Percentiles rank a stretch among this genome's conserved stretches.
phyloP scores from a whole-genome alignment of 2,888 invertebrate species.

The Thereva unica region DNA sequence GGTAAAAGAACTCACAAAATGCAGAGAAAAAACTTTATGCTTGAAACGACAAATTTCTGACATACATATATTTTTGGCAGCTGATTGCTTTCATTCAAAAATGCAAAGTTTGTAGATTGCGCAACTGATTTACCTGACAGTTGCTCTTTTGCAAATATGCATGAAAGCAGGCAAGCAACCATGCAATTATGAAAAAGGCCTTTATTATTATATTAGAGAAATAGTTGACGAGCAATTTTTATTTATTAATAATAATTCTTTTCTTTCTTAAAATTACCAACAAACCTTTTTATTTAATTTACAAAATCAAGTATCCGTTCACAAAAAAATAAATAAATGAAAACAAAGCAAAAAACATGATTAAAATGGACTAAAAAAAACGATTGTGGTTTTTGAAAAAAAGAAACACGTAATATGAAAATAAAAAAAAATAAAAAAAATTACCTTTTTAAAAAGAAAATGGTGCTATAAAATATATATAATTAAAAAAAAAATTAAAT shows the following conservation, averaged over 20 bases:
- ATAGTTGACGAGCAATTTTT: constrained; percentile 18
- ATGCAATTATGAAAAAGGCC: no score
- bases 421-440: constrained; percentile 19
- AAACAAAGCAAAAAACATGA: not conserved
- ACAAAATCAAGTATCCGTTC: no score
- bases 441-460: constrained; percentile 22
- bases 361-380: constrained; percentile 18
- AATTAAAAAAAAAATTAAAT: constrained; percentile 26
- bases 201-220: constrained; percentile 9
- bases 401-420: constrained; percentile 1
- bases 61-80: no score
- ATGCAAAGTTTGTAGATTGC: no score
- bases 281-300: not conserved
- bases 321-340: no score
- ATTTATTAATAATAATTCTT: constrained; percentile 1
- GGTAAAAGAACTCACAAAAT: no score
- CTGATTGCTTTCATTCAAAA: no score
- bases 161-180: no score
- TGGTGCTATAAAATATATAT: constrained; percentile 22
- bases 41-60: no score
- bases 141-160: no score
- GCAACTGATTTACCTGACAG: no score
- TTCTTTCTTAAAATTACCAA: not conserved
- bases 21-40: no score
- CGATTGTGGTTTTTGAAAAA: constrained; percentile 21